A percentile compares a stretch with the other conserved stretches of the same genome.
Conservation (phyloP, 2,113 vertebrate genomes). For the Pituophis catenifer region DNA sequence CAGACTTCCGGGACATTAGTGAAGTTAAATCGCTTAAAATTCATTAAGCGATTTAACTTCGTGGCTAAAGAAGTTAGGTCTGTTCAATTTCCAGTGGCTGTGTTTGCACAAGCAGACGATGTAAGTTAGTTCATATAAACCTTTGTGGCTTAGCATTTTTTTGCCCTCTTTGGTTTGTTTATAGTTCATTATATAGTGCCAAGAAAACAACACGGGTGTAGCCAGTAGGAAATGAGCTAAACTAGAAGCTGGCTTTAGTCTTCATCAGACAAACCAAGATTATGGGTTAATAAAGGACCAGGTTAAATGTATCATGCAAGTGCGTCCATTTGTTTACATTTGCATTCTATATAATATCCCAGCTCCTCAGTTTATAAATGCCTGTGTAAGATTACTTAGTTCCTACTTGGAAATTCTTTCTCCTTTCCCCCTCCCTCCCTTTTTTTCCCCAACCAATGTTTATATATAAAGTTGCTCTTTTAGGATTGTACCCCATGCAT, state of each 20-base stretch:
- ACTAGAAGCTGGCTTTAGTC: not conserved
- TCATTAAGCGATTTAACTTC: not conserved
- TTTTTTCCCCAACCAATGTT: not conserved
- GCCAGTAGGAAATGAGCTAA: not conserved
- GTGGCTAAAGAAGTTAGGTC: not conserved
- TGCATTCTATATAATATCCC: not conserved
- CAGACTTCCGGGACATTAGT: not conserved
- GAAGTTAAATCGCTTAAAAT: not conserved
- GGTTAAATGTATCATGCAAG: not conserved
- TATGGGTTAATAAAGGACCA: not conserved
- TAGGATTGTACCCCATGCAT: not conserved
- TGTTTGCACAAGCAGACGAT: not conserved
- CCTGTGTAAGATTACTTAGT: not conserved
- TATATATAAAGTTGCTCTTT: not conserved
- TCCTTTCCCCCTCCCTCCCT: not conserved
- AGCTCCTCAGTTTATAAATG: not conserved
- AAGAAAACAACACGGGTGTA: not conserved
- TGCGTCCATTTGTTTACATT: not conserved
- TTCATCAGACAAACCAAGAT: not conserved
- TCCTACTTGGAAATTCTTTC: not conserved
- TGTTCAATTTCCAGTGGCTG: not conserved
- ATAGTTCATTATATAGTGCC: not conserved
- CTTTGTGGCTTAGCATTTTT: not conserved
- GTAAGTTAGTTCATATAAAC: not conserved
- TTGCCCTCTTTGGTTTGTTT: not conserved